Evolutionary conservation across 1,140 invertebrate species (phyloP).

Genomic region (Hycleus phaleratus): DNA sequence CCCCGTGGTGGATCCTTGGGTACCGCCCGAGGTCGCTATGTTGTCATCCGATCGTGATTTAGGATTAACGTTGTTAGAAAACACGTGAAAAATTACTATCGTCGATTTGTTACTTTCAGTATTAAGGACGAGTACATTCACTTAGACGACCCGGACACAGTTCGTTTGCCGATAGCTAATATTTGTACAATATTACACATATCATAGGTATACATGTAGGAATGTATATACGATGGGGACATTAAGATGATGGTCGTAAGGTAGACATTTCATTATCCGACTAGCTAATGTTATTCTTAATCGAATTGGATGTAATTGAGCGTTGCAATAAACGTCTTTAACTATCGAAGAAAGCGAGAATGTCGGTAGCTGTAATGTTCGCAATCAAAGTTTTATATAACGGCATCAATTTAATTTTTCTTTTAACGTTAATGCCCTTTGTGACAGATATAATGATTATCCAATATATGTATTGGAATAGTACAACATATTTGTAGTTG

Average conservation of each 20-base stretch:
- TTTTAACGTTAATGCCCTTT: conserved; percentile 10
- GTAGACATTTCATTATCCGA: conserved; percentile 17
- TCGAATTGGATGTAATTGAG: conserved; percentile 27
- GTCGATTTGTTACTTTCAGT: conserved; percentile 13
- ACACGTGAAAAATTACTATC: conserved; percentile 7
- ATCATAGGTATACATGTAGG: too few relatives aligned
- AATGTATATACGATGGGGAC: neutral
- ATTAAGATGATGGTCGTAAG: conserved; percentile 11
- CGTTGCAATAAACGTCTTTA: conserved; percentile 30
- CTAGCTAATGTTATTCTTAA: conserved; percentile 27
- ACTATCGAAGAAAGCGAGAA: conserved; percentile 26
- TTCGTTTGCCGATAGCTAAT: too few relatives aligned
- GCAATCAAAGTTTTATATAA: conserved; percentile 28
- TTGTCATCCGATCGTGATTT: conserved; percentile 9
- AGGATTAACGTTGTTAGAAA: conserved; percentile 8
- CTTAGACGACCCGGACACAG: conserved; percentile 8
- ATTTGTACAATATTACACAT: too few relatives aligned
- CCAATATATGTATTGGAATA: conserved; percentile 5
- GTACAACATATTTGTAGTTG: conserved; percentile 1
- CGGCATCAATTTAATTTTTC: conserved; percentile 15
- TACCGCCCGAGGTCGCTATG: conserved; percentile 3
- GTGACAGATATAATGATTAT: neutral
- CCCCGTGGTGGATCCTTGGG: conserved; percentile 10
- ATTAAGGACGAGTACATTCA: conserved; percentile 14
- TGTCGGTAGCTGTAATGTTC: conserved; percentile 31